Evolutionary conservation across 2,888 invertebrate species (phyloP).

Genomic region (Clepsis dumicolana): DNA sequence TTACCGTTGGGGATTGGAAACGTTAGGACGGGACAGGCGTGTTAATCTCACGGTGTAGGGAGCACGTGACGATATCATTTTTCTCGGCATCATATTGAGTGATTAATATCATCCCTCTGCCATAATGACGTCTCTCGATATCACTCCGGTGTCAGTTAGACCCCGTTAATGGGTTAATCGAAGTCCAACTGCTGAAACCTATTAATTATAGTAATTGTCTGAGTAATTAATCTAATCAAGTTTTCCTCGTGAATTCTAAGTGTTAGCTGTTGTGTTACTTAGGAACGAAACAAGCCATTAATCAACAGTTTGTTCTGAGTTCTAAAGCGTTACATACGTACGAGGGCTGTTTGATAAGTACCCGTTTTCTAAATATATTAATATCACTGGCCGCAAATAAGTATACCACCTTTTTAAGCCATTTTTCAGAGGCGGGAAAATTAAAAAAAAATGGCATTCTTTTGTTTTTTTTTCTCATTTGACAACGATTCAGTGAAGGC

Average conservation of each 20-base stretch:
- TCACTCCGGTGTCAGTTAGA: conserved; percentile 51
- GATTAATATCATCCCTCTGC: conserved; percentile 82
- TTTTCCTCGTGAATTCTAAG: conserved; percentile 5
- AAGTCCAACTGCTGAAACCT: conserved; percentile 51
- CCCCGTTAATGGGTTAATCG: conserved; percentile 65
- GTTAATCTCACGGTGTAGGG: conserved; percentile 82
- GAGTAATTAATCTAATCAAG: conserved; percentile 23
- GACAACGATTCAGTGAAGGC: too few species aligned
- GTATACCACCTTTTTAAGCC: too few species aligned
- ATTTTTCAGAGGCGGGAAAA: too few species aligned
- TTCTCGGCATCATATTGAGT: conserved; percentile 77
- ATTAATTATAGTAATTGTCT: conserved; percentile 52
- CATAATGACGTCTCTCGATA: conserved; percentile 71
- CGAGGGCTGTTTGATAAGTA: too few species aligned
- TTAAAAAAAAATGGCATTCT: too few species aligned
- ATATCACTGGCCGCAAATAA: too few species aligned
- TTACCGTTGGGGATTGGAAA: conserved; percentile 37
- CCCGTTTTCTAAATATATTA: too few species aligned
- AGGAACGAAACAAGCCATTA: conserved; percentile 25
- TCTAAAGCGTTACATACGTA: neutral
- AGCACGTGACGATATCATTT: conserved; percentile 84
- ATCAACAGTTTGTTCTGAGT: neutral
- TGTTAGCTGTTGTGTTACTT: conserved; percentile 28
- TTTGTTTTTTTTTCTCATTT: too few species aligned
- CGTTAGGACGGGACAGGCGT: conserved; percentile 64